Conservation (phyloP, 2,888 invertebrate genomes). For the Mimachlamys varia region DNA sequence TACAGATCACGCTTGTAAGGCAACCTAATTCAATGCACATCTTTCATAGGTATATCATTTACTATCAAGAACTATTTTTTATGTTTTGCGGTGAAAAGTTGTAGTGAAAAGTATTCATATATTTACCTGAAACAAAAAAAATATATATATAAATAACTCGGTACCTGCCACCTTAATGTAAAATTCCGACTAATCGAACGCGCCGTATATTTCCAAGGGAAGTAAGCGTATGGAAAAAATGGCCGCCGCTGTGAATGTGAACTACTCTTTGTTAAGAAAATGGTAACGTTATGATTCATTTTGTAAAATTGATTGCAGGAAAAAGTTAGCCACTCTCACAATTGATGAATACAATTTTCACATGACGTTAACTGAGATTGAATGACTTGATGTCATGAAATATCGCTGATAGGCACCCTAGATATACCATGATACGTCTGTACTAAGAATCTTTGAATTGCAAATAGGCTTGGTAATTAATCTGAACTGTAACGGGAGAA, state of each 20-base stretch:
- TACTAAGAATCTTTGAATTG: no score
- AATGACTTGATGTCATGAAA: background rate
- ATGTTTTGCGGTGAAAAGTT: no score
- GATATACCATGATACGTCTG: no score
- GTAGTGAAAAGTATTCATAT: no score
- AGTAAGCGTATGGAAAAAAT: background rate
- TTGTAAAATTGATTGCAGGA: background rate
- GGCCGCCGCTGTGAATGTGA: conserved; percentile 38
- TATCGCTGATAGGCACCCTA: background rate
- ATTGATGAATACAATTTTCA: background rate
- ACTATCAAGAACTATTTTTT: no score
- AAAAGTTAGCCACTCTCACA: background rate
- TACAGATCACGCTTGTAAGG: no score
- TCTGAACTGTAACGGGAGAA: no score
- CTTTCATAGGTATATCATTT: no score
- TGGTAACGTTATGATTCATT: background rate
- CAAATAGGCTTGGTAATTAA: no score
- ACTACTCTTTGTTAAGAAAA: conserved; percentile 40
- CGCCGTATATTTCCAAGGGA: background rate
- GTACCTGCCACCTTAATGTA: background rate
- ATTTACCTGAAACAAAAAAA: no score
- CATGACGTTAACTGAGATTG: background rate
- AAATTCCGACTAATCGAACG: background rate
- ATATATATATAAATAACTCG: no score
- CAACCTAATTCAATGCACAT: no score